Evolutionary conservation across 2,797 vertebrate species (phyloP).

Genomic region (Rhinophrynus dorsalis): DNA sequence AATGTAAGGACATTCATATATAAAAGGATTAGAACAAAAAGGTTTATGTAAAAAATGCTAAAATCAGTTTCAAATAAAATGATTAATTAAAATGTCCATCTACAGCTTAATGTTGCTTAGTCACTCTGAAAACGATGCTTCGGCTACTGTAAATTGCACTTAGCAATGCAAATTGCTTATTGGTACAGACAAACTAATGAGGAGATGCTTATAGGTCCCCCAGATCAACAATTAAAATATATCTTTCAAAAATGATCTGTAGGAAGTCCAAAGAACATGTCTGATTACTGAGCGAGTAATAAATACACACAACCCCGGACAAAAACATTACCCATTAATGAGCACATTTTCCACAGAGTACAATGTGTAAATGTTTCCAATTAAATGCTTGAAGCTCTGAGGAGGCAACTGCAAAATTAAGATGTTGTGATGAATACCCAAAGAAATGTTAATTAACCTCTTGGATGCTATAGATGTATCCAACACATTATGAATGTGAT

Average conservation of each 20-base stretch:
- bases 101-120: constrained; percentile 14
- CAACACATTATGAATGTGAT: too few relatives aligned
- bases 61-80: neutral
- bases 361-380: neutral
- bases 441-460: too few relatives aligned
- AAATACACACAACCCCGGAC: constrained; percentile 15
- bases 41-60: too few relatives aligned
- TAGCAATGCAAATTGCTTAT: neutral
- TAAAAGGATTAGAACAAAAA: too few relatives aligned
- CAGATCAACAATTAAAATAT: constrained; percentile 7
- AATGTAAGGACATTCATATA: too few relatives aligned
- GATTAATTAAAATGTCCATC: constrained; percentile 8
- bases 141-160: neutral
- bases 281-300: too few relatives aligned
- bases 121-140: neutral
- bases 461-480: too few relatives aligned
- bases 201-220: constrained; percentile 37
- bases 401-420: neutral
- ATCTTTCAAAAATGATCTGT: constrained; percentile 39
- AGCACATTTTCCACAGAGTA: constrained; percentile 38
- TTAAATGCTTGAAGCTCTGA: constrained; percentile 17
- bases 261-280: neutral
- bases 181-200: neutral
- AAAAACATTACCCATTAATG: constrained; percentile 45
- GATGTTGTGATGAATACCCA: too few relatives aligned